Conservation (phyloP, 2,113 vertebrate genomes). For the Festucalex cinctus region DNA sequence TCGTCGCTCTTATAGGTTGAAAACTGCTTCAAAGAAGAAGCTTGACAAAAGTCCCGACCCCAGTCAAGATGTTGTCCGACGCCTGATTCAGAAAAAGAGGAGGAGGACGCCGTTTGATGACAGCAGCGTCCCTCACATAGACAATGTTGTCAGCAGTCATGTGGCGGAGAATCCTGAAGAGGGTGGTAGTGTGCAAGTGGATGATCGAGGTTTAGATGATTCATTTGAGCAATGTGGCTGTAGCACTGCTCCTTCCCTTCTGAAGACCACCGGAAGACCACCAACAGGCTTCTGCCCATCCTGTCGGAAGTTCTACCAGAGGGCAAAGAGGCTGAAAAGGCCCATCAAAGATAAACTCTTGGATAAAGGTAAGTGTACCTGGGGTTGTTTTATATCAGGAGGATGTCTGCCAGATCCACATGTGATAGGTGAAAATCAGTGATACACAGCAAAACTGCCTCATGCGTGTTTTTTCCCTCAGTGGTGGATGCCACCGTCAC, state of each 20-base stretch:
- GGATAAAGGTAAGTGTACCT: slow-evolving; percentile 36
- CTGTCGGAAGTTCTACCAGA: slow-evolving; percentile 43
- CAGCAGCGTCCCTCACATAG: not conserved
- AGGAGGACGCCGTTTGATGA: not conserved
- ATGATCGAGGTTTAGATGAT: slow-evolving; percentile 21
- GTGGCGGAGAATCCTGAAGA: not conserved
- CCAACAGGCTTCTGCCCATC: slow-evolving; percentile 25
- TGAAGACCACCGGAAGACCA: not conserved
- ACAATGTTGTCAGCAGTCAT: slow-evolving; percentile 19
- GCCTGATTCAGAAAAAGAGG: not conserved
- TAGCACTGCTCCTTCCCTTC: slow-evolving; percentile 33
- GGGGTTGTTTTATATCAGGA: not conserved
- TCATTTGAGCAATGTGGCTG: slow-evolving; percentile 10
- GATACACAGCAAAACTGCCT: too few relatives aligned
- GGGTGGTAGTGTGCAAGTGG: not conserved
- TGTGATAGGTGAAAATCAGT: too few relatives aligned
- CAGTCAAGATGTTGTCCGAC: not conserved
- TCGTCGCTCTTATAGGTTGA: not conserved
- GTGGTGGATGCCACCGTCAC: too few relatives aligned
- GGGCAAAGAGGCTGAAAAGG: slow-evolving; percentile 31
- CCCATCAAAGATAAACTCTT: slow-evolving; percentile 33
- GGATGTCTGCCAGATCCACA: too few relatives aligned
- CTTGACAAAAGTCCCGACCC: not conserved
- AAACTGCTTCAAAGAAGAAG: slow-evolving; percentile 5
- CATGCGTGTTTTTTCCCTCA: too few relatives aligned